These are phyloP conservation scores for Trichomalopsis sarcophagae DNA, from an alignment of 1,140 invertebrate species.

Conservation along the genomic window DNA sequence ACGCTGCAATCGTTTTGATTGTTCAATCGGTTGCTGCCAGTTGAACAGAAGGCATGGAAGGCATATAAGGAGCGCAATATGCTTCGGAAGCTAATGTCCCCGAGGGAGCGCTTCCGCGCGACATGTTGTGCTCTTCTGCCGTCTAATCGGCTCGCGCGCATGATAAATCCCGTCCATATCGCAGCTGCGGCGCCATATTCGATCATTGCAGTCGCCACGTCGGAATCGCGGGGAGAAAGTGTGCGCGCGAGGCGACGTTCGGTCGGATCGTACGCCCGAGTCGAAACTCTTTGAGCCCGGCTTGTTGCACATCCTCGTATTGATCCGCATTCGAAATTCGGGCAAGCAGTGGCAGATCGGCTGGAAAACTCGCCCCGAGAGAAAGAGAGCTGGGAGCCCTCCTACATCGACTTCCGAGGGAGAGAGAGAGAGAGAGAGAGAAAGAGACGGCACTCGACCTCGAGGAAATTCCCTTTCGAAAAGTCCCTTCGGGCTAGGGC, in stretches of 20 bases:
- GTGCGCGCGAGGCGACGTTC: too few species aligned
- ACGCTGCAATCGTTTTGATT: constrained; percentile 5
- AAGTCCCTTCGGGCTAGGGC: background rate
- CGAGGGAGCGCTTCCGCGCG: background rate
- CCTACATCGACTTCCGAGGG: background rate
- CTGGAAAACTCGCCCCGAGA: background rate
- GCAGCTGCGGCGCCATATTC: too few species aligned
- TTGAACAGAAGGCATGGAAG: too few species aligned
- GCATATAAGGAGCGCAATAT: background rate
- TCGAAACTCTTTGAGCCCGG: too few species aligned
- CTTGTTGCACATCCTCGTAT: background rate
- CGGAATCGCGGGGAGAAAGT: too few species aligned
- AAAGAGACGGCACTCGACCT: background rate
- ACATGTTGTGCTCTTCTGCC: background rate
- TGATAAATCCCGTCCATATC: too few species aligned
- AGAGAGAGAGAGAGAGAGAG: background rate
- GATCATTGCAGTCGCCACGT: too few species aligned
- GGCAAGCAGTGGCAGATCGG: background rate
- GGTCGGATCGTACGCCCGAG: too few species aligned
- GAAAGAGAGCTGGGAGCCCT: background rate
- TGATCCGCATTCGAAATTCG: background rate
- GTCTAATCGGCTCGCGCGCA: too few species aligned
- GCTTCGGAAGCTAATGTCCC: background rate
- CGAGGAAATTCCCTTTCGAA: constrained; percentile 14
- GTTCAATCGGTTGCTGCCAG: background rate